Evolutionary conservation across 2,113 vertebrate genomes (phyloP).

Genomic region (Pavo muticus): DNA sequence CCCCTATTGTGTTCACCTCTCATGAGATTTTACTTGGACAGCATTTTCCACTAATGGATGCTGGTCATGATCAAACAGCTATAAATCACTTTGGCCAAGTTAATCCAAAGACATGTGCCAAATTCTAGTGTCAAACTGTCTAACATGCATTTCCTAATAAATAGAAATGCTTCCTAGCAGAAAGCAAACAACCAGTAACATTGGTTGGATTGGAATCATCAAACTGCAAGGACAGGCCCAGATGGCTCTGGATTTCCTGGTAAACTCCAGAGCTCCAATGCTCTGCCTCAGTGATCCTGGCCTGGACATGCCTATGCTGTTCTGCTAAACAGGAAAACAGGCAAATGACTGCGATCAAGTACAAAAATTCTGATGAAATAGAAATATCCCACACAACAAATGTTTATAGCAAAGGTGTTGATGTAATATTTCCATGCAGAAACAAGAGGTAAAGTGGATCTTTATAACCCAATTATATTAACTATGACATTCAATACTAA

Average conservation of each 20-base stretch:
- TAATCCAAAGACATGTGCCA: conserved; percentile 32
- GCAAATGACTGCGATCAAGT: background rate
- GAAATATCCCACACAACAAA: background rate
- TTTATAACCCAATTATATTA: background rate
- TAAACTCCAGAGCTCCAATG: background rate
- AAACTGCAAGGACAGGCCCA: background rate
- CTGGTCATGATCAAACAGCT: conserved; percentile 49
- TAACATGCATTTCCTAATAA: background rate
- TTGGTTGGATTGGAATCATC: background rate
- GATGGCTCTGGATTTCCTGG: conserved; percentile 30
- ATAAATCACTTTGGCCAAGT: conserved; percentile 58
- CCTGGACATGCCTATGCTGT: background rate
- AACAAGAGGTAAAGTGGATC: conserved; percentile 1
- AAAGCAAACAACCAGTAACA: conserved; percentile 1
- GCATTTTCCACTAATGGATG: conserved; percentile 42
- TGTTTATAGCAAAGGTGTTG: background rate
- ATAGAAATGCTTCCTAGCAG: conserved; percentile 28
- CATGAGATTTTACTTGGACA: background rate
- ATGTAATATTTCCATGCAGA: background rate
- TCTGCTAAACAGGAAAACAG: background rate
- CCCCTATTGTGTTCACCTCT: background rate
- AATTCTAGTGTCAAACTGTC: conserved; percentile 36
- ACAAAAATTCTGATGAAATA: background rate
- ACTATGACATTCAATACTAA: background rate
- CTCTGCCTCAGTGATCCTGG: background rate